phyloP scores from a whole-genome alignment of 2,113 vertebrate genomes.

The Gymnorhina tibicen region DNA sequence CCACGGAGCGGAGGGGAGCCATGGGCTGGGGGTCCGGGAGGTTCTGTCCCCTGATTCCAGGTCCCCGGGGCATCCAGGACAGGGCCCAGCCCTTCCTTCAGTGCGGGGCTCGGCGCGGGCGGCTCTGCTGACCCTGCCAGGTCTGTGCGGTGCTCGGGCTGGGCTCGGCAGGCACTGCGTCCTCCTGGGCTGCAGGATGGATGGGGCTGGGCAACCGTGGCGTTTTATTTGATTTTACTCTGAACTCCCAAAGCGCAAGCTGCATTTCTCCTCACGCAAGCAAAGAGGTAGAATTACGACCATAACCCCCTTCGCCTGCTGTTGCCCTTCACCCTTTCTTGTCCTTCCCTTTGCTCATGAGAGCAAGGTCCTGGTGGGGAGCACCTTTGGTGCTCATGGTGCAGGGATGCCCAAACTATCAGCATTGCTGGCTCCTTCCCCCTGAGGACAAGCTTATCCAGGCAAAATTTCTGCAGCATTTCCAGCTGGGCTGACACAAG shows the following conservation, averaged over 20 bases:
- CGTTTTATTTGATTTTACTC: background rate
- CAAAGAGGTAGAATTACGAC: background rate
- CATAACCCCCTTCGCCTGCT: background rate
- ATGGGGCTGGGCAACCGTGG: background rate
- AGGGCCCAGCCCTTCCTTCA: background rate
- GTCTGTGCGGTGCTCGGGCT: background rate
- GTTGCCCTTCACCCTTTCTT: background rate
- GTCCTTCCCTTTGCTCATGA: background rate
- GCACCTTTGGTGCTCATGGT: background rate
- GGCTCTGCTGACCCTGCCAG: background rate
- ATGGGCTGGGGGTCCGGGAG: background rate
- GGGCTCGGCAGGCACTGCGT: fast-evolving
- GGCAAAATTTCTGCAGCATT: background rate
- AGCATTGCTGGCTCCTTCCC: background rate
- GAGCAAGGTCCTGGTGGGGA: background rate
- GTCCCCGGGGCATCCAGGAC: background rate
- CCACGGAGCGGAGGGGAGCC: background rate
- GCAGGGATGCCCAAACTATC: background rate
- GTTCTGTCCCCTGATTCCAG: background rate
- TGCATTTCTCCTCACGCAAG: background rate
- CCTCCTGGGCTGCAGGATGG: background rate
- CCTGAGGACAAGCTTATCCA: background rate
- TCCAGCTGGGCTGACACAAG: background rate
- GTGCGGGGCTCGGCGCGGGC: background rate
- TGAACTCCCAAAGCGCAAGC: background rate